These are phyloP conservation scores for Machimus rusticus DNA, from an alignment of 2,888 invertebrate species.

Conservation along the genomic window DNA sequence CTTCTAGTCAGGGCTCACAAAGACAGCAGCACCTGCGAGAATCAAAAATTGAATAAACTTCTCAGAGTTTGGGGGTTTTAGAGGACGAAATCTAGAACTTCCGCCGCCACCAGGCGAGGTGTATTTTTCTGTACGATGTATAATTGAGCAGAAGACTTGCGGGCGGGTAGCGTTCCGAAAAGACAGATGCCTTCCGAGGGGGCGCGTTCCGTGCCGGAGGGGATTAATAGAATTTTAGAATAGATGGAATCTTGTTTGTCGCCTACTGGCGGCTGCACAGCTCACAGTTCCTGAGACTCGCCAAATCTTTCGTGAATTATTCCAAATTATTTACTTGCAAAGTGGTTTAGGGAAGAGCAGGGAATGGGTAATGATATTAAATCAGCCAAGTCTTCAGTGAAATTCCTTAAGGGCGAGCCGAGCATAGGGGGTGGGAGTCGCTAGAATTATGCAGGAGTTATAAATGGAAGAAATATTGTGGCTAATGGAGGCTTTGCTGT, in stretches of 20 bases:
- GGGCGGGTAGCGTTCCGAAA: not conserved
- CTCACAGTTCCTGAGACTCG: not conserved
- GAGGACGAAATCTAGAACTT: not conserved
- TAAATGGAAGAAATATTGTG: not conserved
- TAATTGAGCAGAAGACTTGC: not conserved
- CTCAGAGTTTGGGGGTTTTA: not conserved
- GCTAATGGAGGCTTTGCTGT: not conserved
- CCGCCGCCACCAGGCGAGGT: not conserved
- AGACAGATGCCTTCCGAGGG: not conserved
- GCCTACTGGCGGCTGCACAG: not conserved
- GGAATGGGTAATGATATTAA: not conserved
- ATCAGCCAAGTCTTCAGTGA: not conserved
- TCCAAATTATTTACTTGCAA: not conserved
- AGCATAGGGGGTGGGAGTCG: not conserved
- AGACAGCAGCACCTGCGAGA: not conserved
- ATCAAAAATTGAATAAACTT: not conserved
- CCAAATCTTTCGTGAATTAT: constrained; percentile 2
- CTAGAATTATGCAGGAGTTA: not conserved
- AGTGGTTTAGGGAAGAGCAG: not conserved
- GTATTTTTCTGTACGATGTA: not conserved
- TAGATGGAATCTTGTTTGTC: constrained; percentile 12
- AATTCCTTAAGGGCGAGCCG: not conserved
- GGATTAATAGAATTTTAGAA: constrained; percentile 9
- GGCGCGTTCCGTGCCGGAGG: not conserved
- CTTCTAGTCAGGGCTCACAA: not conserved